These are phyloP conservation scores for Rhagoletis pomonella DNA, from an alignment of 1,140 invertebrate species.

Conservation along the genomic window DNA sequence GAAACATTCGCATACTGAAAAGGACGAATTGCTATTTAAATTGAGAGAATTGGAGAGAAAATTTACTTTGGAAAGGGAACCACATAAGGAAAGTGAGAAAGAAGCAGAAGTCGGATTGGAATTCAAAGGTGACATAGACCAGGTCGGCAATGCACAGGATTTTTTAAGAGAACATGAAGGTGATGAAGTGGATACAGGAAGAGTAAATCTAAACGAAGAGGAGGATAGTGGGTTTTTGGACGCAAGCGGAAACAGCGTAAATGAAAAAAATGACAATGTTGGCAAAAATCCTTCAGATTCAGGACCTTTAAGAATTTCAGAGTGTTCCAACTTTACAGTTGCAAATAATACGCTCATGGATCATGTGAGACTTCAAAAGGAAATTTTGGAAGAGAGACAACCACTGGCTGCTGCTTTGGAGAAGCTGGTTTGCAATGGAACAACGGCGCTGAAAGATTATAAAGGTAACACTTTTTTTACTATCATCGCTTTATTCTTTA, in stretches of 20 bases:
- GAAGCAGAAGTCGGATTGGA: neutral
- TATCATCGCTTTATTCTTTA: no score
- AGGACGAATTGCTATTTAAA: neutral
- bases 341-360: neutral
- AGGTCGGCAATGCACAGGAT: neutral
- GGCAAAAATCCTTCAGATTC: neutral
- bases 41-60: neutral
- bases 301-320: neutral
- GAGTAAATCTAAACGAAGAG: neutral
- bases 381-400: neutral
- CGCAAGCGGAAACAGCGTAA: neutral
- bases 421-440: neutral
- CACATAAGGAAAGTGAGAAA: neutral
- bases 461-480: neutral
- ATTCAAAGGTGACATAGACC: neutral
- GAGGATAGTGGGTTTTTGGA: slow-evolving; percentile 31
- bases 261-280: no score
- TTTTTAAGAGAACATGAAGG: no score
- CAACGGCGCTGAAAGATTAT: neutral
- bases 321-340: neutral
- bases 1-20: neutral
- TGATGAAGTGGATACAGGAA: neutral
- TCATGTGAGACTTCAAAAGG: neutral
- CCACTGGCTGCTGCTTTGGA: neutral
- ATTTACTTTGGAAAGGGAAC: neutral